These are phyloP conservation scores for Neosilurus hyrtlii DNA, from an alignment of 2,797 vertebrate genomes.

Conservation along the genomic window DNA sequence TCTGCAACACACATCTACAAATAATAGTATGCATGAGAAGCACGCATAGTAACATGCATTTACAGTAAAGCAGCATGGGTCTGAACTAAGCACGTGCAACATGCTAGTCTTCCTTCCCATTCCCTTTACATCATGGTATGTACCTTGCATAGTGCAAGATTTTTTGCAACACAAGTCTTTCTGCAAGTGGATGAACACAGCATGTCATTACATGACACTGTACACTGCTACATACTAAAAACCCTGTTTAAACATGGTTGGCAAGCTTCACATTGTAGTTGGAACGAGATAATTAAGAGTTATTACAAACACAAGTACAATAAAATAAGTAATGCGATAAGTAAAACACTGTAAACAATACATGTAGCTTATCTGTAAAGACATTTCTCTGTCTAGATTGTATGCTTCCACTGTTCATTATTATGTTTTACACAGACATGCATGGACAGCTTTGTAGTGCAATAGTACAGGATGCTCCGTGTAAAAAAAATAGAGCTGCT, in stretches of 20 bases:
- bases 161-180: neutral
- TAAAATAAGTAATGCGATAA: neutral
- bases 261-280: neutral
- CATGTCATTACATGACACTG: neutral
- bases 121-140: slow-evolving; percentile 23
- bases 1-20: slow-evolving; percentile 48
- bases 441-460: slow-evolving; percentile 18
- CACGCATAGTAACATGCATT: slow-evolving; percentile 36
- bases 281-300: too few species aligned
- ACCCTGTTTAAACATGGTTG: slow-evolving; percentile 15
- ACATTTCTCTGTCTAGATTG: neutral
- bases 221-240: neutral
- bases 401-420: neutral
- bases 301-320: neutral
- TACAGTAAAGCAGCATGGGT: slow-evolving; percentile 38
- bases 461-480: neutral
- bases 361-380: slow-evolving; percentile 27
- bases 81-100: slow-evolving; percentile 42
- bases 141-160: slow-evolving; percentile 19
- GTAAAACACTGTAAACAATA: slow-evolving; percentile 32
- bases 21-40: slow-evolving; percentile 44
- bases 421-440: slow-evolving; percentile 18
- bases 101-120: slow-evolving; percentile 48
- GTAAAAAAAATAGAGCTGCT: neutral
- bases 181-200: too few species aligned